Conservation (phyloP, 2,113 vertebrate genomes). For the Ictalurus furcatus region DNA sequence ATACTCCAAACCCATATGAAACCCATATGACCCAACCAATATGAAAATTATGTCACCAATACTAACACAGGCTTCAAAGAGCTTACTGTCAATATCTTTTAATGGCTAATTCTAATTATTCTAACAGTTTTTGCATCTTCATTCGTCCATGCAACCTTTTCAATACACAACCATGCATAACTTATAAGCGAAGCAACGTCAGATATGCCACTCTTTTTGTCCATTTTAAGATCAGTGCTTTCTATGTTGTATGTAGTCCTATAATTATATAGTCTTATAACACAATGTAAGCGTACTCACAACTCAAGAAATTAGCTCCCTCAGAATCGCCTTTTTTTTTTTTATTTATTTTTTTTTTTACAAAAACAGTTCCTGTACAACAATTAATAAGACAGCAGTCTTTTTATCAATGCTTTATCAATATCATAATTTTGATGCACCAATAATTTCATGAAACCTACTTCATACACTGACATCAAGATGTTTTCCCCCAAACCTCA, state of each 20-base stretch:
- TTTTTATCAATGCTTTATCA: neutral
- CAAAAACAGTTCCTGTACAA: neutral
- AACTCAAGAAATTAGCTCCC: neutral
- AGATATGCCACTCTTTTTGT: neutral
- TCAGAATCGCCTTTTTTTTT: no score
- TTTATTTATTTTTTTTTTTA: no score
- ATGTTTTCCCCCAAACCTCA: conserved; percentile 31
- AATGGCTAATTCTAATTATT: neutral
- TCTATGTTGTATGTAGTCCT: neutral
- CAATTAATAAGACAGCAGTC: neutral
- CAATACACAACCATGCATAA: neutral
- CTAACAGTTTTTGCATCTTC: neutral
- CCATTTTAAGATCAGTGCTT: neutral
- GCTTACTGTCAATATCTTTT: neutral
- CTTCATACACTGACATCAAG: conserved; percentile 5
- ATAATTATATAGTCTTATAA: neutral
- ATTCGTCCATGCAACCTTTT: neutral
- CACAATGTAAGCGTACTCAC: neutral
- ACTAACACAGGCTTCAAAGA: neutral
- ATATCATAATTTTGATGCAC: neutral
- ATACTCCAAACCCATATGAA: neutral
- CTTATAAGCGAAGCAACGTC: neutral
- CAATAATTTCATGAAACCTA: neutral
- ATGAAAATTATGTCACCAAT: neutral
- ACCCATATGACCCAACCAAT: neutral